Evolutionary conservation across 2,113 vertebrate genomes (phyloP).

Genomic region (Pterocles orientalis): DNA sequence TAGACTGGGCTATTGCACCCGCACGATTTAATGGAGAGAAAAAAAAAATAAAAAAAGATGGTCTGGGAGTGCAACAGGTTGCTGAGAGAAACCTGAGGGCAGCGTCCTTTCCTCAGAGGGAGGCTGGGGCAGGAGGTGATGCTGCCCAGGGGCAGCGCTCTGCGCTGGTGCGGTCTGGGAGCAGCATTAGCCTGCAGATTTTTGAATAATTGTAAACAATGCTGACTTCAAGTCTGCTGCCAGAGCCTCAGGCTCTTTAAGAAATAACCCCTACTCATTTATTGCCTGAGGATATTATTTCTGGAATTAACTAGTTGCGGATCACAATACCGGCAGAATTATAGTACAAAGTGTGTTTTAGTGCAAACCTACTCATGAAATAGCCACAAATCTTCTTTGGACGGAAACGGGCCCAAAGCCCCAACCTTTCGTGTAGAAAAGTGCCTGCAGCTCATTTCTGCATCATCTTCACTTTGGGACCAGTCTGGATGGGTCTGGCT

Average conservation of each 20-base stretch:
- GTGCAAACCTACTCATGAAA: slow-evolving; percentile 20
- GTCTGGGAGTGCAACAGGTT: background rate
- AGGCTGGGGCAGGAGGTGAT: background rate
- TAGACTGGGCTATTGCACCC: background rate
- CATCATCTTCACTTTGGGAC: background rate
- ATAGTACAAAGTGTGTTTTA: background rate
- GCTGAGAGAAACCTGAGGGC: background rate
- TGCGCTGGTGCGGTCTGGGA: background rate
- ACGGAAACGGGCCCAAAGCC: background rate
- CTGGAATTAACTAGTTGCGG: background rate
- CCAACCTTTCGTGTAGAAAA: background rate
- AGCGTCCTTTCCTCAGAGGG: accelerated
- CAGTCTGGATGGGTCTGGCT: background rate
- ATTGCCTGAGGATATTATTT: slow-evolving; percentile 34
- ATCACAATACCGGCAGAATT: background rate
- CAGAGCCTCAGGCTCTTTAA: slow-evolving; percentile 9
- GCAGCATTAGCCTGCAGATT: background rate
- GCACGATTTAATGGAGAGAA: background rate
- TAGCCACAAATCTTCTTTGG: background rate
- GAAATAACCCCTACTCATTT: background rate
- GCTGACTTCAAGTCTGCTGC: background rate
- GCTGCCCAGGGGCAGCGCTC: background rate
- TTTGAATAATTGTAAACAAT: background rate
- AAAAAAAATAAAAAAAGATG: background rate
- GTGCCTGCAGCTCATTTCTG: background rate